Conservation (phyloP, 1,140 invertebrate species). For the Drosophila triauraria region DNA sequence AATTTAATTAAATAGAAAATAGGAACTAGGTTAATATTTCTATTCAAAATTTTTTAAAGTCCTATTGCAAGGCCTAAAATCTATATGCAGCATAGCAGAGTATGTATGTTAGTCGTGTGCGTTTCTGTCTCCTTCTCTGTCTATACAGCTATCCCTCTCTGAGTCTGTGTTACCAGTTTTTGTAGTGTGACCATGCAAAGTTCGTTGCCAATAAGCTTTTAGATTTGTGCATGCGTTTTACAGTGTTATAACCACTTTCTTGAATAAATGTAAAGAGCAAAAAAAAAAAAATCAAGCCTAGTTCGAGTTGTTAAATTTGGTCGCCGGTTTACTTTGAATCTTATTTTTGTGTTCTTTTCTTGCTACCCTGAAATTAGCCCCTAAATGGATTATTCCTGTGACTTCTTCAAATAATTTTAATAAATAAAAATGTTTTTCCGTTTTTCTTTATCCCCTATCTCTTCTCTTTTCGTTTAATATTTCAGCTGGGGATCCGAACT, state of each 20-base stretch:
- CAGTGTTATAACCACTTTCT: conserved; percentile 20
- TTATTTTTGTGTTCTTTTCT: background rate
- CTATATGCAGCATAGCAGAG: conserved; percentile 14
- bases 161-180: conserved; percentile 25
- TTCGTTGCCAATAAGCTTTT: conserved; percentile 40
- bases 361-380: background rate
- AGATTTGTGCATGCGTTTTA: conserved; percentile 44
- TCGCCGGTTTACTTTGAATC: background rate
- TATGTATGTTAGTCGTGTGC: conserved; percentile 51
- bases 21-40: background rate
- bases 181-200: conserved; percentile 43
- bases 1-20: background rate
- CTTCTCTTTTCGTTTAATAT: conserved; percentile 49
- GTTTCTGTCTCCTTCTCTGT: conserved; percentile 36
- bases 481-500: conserved; percentile 91
- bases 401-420: background rate
- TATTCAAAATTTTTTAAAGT: background rate
- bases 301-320: conserved; percentile 1
- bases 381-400: background rate
- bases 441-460: background rate
- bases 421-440: background rate
- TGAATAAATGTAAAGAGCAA: conserved; percentile 12
- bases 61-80: conserved; percentile 6
- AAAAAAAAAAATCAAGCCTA: background rate
- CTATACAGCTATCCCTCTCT: conserved; percentile 25